Evolutionary conservation across 2,888 invertebrate genomes (phyloP), one percentile per base, ranked within the genome.

Genomic region (Nomada ruficornis): DNA sequence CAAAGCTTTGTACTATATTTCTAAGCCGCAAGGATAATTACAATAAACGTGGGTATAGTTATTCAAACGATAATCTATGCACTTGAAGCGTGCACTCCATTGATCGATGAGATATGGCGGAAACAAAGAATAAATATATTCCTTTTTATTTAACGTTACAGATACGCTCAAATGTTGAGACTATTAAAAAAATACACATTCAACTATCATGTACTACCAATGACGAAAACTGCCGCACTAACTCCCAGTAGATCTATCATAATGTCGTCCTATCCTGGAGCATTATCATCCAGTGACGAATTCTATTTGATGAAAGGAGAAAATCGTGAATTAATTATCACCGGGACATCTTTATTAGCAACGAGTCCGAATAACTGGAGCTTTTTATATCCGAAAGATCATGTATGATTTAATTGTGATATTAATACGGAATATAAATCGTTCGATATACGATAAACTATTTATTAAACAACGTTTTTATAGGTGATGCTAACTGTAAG

Each of bases 221-320:
- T 94, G 65, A 91, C 92, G 63, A 94, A 94, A 64, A 94, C 94
- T 20, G 86, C 87, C 1, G 73, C 85, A 13, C 92, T 95, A 3
- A 95, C 97, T 29, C 96, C 97, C 0, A 97, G 97, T 0, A 94
- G 95, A 57, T 95, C 96, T 4, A 95, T 97, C 29, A 95, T 96
- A 13, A 98, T 98, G 94, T 96, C 98, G 0, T 97, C 98, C 0
- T 98, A 98, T 93, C 98, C 98, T 0, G 98, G 97, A 13, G 96
- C 96, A 18, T 92, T 98, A 54, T 96, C 96, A 55, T 98, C 98
- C 50, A 96, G 97, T 70, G 98, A 98, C 92, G 98, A 98, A 91
- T 97, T 97, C 92, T 98, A 98, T 91, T 93, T 96, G 18, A 94
- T 97, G 11, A 95, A 96, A 7, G 91, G 93, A 68, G 93, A 90